Percentiles rank a stretch among this genome's conserved stretches.
These are phyloP conservation scores for Nibea albiflora DNA, from an alignment of 2,113 vertebrate genomes.

Conservation along the genomic window DNA sequence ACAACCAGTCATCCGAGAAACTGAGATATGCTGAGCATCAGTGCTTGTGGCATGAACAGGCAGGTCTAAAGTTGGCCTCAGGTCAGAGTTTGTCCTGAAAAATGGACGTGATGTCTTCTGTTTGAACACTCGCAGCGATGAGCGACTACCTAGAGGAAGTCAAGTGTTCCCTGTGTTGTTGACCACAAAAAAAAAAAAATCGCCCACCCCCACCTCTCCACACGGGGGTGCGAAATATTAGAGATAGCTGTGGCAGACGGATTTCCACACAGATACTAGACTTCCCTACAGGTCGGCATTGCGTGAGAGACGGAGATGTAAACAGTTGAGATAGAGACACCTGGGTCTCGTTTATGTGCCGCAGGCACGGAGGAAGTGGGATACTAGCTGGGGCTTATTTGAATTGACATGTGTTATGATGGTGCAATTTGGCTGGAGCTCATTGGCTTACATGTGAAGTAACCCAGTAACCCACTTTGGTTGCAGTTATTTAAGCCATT, in stretches of 20 bases:
- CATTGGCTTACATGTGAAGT: conserved; percentile 2
- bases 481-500: background rate
- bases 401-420: conserved; percentile 22
- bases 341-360: conserved; percentile 51
- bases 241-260: conserved; percentile 66
- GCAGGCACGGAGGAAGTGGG: background rate
- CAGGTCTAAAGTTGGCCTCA: conserved; percentile 15
- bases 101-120: conserved; percentile 23
- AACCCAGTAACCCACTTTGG: conserved; percentile 24
- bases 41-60: background rate
- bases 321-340: conserved; percentile 59
- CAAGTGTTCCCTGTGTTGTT: conserved; percentile 37
- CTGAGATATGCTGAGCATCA: background rate
- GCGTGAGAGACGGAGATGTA: conserved; percentile 55
- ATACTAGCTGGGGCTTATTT: conserved; percentile 7
- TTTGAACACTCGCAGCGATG: conserved; percentile 24
- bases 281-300: conserved; percentile 16
- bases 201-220: conserved; percentile 36
- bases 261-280: conserved; percentile 51
- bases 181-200: conserved; percentile 34
- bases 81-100: background rate
- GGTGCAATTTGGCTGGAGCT: conserved; percentile 13
- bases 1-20: background rate
- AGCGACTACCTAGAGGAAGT: conserved; percentile 49
- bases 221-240: conserved; percentile 79